These are phyloP conservation scores for Lanius ludovicianus DNA, from an alignment of 2,113 vertebrate genomes.

Conservation along the genomic window DNA sequence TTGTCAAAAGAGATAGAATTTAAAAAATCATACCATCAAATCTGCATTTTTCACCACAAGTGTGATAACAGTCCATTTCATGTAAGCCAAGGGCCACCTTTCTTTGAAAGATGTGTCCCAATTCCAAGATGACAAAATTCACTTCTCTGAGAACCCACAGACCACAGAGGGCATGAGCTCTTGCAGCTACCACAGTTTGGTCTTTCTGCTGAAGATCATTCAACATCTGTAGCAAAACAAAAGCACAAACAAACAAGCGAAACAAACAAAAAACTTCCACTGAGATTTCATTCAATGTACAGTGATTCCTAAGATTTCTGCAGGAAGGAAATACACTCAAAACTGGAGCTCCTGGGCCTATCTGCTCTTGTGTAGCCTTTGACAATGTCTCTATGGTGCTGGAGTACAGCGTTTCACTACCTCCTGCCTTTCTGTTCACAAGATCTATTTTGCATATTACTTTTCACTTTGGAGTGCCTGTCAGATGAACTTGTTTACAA, in stretches of 20 bases:
- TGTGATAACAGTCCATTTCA: neutral
- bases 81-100: neutral
- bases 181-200: neutral
- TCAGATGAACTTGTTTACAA: neutral
- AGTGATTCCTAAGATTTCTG: neutral
- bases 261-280: neutral
- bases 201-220: neutral
- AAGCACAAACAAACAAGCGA: neutral
- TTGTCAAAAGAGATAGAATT: neutral
- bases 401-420: neutral
- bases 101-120: neutral
- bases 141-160: neutral
- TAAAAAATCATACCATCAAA: accelerated
- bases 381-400: neutral
- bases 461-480: neutral
- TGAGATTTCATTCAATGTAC: neutral
- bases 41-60: neutral
- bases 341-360: neutral
- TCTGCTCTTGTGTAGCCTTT: neutral
- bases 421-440: neutral
- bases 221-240: neutral
- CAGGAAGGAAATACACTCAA: neutral
- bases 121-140: neutral
- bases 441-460: neutral
- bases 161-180: neutral